Base-by-base conservation (phyloP, 2,888 invertebrate genomes). In the Epistrophella euchroma region DNA sequence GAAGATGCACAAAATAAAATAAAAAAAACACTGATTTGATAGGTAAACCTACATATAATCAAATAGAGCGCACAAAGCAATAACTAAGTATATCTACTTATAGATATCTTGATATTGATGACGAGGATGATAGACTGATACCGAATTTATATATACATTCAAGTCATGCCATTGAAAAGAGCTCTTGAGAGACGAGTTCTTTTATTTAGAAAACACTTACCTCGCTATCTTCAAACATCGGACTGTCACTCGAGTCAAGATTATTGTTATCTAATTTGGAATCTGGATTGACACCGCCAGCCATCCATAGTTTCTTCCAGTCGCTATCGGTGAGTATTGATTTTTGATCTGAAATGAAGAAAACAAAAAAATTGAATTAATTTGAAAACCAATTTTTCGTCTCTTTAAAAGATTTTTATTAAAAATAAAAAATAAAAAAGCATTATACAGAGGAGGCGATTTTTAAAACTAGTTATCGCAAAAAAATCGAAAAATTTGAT, bases 241-340 rank as follows among this genome's bases (percentile, higher is more conserved):
- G 92, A 89, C 92, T 92, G 90, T 92, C 92, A 88, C 92, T 92
- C 73, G 92, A 90, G 75, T 92, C 92, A 55, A 92, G 89, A 90
- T 91, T 92, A 81, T 89, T 89, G 89, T 92, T 92, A 90, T 91
- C 91, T 90, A 91, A 91, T 90, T 92, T 92, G 88, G 92, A 90
- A 88, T 91, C 92, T 88, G 91, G 90, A 90, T 90, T 92, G 89
- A 92, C 90, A 89, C 91, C 92, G 87, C 91, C 91, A 88, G 91
- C 91, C 91, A 92, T 92, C 92, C 92, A 92, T 90, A 92, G 90
- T 88, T 92, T 92, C 89, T 92, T 92, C 92, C 92, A 92, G 88
- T 92, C 92, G 90, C 91, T 92, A 90, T 92, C 92, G 90, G 92
- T 92, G 88, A 92, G 91, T 91, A 92, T 92, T 90, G 92, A 92